phyloP scores from a whole-genome alignment of 1,140 invertebrate genomes.

The Hyposmocoma kahamanoa region DNA sequence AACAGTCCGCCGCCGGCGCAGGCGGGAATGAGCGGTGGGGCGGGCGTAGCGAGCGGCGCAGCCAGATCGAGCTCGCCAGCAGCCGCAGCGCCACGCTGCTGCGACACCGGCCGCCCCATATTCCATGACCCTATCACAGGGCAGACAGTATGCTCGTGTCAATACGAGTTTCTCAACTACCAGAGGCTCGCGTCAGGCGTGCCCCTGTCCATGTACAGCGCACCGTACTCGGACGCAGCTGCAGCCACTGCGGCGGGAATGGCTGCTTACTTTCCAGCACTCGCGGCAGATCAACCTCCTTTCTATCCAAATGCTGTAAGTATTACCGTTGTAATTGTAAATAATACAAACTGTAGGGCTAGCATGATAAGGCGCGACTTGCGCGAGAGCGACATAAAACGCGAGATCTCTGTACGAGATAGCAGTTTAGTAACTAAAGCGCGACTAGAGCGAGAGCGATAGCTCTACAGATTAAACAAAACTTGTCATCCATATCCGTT shows the following conservation, averaged over 20 bases:
- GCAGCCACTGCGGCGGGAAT: conserved; percentile 82
- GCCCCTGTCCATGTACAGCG: conserved; percentile 85
- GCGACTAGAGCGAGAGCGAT: no score
- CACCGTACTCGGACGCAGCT: conserved; percentile 82
- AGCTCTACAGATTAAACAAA: no score
- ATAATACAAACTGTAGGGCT: no score
- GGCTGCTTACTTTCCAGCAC: conserved; percentile 86
- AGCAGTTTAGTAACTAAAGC: no score
- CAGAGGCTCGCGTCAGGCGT: conserved; percentile 82
- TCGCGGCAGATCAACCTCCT: conserved; percentile 85
- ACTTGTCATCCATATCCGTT: no score
- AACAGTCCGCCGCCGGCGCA: conserved; percentile 75
- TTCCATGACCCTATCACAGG: conserved; percentile 94
- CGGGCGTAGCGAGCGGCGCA: conserved; percentile 67
- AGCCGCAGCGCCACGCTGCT: conserved; percentile 81
- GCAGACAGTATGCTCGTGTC: conserved; percentile 94
- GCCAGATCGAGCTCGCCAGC: conserved; percentile 71
- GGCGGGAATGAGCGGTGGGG: conserved; percentile 67
- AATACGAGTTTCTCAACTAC: conserved; percentile 88
- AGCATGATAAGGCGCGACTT: no score
- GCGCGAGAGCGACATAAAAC: no score
- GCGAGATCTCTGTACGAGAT: no score
- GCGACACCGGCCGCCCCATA: conserved; percentile 92
- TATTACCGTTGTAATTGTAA: no score
- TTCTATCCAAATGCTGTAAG: conserved; percentile 89